phyloP scores from a whole-genome alignment of 2,113 vertebrate genomes.

The Petrocephalus zakoni region DNA sequence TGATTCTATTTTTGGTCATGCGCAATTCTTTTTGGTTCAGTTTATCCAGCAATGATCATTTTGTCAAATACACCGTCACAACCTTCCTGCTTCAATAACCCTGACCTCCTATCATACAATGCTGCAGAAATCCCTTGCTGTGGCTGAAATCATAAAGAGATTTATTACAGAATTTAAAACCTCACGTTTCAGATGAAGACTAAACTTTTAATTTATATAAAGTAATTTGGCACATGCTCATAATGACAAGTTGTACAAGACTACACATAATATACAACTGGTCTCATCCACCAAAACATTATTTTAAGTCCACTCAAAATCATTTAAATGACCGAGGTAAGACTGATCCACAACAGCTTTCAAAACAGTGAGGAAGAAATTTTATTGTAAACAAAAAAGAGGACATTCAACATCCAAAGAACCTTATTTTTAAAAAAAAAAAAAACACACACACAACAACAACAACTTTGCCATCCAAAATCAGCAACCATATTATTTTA shows the following conservation, averaged over 20 bases:
- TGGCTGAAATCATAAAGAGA: neutral
- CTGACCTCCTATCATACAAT: neutral
- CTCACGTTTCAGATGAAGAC: neutral
- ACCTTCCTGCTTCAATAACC: neutral
- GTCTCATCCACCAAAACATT: neutral
- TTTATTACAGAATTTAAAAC: neutral
- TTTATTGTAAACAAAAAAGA: neutral
- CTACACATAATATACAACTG: neutral
- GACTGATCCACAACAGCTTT: neutral
- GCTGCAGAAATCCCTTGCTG: neutral
- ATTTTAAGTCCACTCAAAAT: neutral
- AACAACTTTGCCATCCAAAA: neutral
- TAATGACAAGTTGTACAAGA: neutral
- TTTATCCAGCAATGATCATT: neutral
- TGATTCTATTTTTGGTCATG: neutral
- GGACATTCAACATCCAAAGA: neutral
- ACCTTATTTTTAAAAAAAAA: neutral
- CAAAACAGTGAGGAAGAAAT: neutral
- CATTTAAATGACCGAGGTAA: neutral
- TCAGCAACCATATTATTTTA: neutral
- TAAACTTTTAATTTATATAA: neutral
- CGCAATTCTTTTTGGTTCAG: neutral
- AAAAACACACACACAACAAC: neutral
- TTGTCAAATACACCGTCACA: neutral
- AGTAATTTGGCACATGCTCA: neutral